These are phyloP conservation scores for Limnephilus lunatus DNA, from an alignment of 2,888 invertebrate genomes.

Conservation along the genomic window DNA sequence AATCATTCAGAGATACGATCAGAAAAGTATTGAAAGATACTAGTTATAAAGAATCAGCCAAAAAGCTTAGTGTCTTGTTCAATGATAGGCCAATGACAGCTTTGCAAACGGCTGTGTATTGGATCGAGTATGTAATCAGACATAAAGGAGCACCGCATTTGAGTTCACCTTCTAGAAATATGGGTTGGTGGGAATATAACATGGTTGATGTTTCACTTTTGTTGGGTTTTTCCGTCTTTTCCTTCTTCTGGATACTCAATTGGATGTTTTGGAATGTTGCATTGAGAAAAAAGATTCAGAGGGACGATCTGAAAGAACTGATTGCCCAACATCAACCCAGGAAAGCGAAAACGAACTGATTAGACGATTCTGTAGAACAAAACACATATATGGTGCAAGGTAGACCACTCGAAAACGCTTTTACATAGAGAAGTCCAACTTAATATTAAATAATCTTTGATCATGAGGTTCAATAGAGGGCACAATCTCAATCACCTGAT, in stretches of 20 bases:
- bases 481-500: no score
- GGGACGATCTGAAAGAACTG: conserved; percentile 60
- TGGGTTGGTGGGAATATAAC: conserved; percentile 72
- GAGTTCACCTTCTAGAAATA: conserved; percentile 71
- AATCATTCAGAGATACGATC: conserved; percentile 69
- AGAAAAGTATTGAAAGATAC: conserved; percentile 70
- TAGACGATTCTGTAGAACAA: background rate
- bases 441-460: background rate
- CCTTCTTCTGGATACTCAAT: conserved; percentile 50
- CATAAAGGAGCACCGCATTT: conserved; percentile 72
- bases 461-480: background rate
- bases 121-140: conserved; percentile 79
- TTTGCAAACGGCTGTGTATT: conserved; percentile 78
- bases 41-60: conserved; percentile 71
- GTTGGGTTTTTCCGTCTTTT: conserved; percentile 67
- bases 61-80: conserved; percentile 74
- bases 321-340: conserved; percentile 58
- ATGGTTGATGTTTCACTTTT: conserved; percentile 76
- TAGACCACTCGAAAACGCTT: background rate
- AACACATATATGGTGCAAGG: background rate
- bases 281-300: conserved; percentile 59
- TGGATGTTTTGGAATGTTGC: conserved; percentile 63
- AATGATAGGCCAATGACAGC: conserved; percentile 77
- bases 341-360: conserved; percentile 22
- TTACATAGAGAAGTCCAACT: background rate